Conservation (phyloP, 2,797 vertebrate species). For the Pempheris klunzingeri region DNA sequence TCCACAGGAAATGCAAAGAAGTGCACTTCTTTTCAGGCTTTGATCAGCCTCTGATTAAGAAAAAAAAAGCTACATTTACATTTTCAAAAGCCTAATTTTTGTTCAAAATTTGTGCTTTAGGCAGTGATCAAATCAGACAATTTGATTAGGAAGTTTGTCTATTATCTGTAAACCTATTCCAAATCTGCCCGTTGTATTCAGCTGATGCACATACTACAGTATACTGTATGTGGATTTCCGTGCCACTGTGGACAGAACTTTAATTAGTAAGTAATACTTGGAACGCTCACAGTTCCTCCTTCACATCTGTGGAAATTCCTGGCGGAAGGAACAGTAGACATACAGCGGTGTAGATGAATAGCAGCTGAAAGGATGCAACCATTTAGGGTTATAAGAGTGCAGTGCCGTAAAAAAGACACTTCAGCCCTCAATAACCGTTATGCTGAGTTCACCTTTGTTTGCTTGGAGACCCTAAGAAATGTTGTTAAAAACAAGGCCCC, state of each 20-base stretch:
- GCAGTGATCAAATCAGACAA: conserved; percentile 66
- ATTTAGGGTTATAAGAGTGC: conserved; percentile 51
- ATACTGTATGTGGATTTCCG: conserved; percentile 64
- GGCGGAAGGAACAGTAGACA: conserved; percentile 59
- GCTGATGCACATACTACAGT: conserved; percentile 59
- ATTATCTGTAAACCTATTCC: conserved; percentile 68
- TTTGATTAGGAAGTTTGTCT: conserved; percentile 68
- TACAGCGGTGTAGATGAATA: conserved; percentile 57
- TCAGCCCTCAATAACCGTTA: conserved; percentile 43
- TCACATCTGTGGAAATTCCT: conserved; percentile 67
- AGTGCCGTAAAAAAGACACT: conserved; percentile 56
- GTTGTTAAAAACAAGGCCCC: conserved; percentile 50
- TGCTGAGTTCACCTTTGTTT: conserved; percentile 50
- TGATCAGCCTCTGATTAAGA: conserved; percentile 51
- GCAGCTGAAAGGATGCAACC: conserved; percentile 58
- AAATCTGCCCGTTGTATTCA: conserved; percentile 66
- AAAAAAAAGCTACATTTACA: conserved; percentile 52
- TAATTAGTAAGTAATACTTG: conserved; percentile 78
- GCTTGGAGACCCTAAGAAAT: conserved; percentile 52
- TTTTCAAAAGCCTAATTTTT: conserved; percentile 61
- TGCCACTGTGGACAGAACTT: conserved; percentile 72
- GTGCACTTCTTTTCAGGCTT: conserved; percentile 46
- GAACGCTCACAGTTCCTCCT: conserved; percentile 61
- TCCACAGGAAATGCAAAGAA: conserved; percentile 56
- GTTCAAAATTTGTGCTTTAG: conserved; percentile 65